Percentiles rank a stretch among this genome's conserved stretches.
Conservation (phyloP, 2,113 vertebrate species). For the Dicentrarchus labrax region DNA sequence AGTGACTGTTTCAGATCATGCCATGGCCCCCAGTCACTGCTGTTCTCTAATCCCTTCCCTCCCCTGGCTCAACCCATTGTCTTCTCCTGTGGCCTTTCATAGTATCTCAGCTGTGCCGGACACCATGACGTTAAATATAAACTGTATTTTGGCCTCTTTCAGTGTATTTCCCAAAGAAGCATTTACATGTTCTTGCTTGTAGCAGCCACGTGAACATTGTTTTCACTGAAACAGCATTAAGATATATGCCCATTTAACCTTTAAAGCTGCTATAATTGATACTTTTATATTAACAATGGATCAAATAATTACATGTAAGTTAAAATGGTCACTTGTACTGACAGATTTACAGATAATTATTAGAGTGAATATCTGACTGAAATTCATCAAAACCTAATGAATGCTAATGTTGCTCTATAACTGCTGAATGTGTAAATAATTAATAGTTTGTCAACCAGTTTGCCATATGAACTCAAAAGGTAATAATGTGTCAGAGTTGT, state of each 20-base stretch:
- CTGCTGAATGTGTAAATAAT: background rate
- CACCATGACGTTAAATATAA: conserved; percentile 46
- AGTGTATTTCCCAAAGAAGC: conserved; percentile 1
- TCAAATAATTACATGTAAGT: background rate
- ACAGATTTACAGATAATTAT: too few relatives aligned
- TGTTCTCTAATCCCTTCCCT: conserved; percentile 65
- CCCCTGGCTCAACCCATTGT: conserved; percentile 65
- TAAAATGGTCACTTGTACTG: background rate
- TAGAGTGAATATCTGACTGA: too few relatives aligned
- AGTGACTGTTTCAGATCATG: conserved; percentile 87
- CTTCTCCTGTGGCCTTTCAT: conserved; percentile 71
- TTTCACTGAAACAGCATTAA: background rate
- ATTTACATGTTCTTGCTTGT: background rate
- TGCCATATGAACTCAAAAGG: background rate
- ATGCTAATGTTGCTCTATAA: background rate
- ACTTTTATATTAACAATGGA: too few relatives aligned
- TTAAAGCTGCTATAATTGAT: background rate
- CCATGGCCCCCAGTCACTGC: conserved; percentile 77
- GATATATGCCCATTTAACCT: background rate
- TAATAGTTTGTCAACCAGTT: background rate
- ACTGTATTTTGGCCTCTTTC: conserved; percentile 25
- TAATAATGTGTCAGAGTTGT: too few relatives aligned
- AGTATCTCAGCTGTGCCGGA: conserved; percentile 60
- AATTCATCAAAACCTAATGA: too few relatives aligned
- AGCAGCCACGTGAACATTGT: background rate